phyloP scores from a whole-genome alignment of 2,888 invertebrate species.

The Eupithecia vulgata region DNA sequence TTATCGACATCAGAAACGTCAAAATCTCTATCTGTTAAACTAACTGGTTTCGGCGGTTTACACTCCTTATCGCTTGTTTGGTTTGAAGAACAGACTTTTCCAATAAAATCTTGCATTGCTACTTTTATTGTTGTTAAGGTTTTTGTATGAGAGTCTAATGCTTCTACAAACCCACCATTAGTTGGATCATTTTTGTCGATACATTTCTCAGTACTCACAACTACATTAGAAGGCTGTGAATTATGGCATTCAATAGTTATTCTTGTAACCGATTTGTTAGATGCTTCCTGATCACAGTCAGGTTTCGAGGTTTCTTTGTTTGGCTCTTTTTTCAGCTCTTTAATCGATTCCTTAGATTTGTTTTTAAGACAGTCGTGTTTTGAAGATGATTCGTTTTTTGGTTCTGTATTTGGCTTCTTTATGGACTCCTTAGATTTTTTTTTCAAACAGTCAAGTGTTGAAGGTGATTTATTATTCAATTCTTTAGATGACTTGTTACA shows the following conservation, averaged over 20 bases:
- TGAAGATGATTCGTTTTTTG: background rate
- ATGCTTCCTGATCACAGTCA: background rate
- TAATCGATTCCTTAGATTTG: background rate
- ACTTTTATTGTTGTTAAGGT: conserved; percentile 56
- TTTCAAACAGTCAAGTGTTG: no score
- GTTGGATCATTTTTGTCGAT: background rate
- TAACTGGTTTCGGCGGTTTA: background rate
- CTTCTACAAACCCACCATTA: conserved; percentile 34
- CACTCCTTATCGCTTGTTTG: conserved; percentile 43
- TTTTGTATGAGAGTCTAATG: conserved; percentile 43
- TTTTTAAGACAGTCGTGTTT: background rate
- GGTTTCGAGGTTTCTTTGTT: background rate
- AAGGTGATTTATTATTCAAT: background rate
- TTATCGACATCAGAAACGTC: background rate
- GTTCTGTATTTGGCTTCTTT: no score
- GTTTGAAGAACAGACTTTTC: conserved; percentile 55
- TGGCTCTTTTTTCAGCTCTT: background rate
- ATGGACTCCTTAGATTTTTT: no score
- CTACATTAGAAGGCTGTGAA: background rate
- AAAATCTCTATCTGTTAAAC: background rate
- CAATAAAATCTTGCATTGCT: conserved; percentile 59
- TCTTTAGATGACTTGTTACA: no score
- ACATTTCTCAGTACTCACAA: background rate
- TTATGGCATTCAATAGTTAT: background rate
- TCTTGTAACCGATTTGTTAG: background rate